Evolutionary conservation across 1,140 invertebrate species (phyloP), one percentile per base, ranked within the genome.

Genomic region (Orchesella cincta): DNA sequence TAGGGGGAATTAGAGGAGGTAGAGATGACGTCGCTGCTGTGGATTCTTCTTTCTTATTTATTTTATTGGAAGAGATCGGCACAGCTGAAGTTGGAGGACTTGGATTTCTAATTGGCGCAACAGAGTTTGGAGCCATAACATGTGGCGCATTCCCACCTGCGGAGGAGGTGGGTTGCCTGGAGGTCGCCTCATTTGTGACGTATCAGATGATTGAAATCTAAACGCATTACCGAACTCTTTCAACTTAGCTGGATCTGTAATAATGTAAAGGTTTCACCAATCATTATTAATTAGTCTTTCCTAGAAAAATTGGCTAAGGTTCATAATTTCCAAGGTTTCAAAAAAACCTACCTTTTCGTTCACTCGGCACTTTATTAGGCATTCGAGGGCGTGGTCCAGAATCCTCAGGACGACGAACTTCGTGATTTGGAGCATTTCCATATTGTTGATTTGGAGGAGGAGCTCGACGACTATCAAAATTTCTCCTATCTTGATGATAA

Each of bases 201-300:
- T 82, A 1, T 78, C 75, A 23, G 79, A 23, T n/a, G 23, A 23
- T 39, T 78, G 75, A 29, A 90, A 81, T 83, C 89, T 88, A 79
- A 90, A 90, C 74, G 89, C 88, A n/a, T 86, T 83, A 26, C 86
- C 84, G 80, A 90, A 90, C 57, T 89, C 88, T 81, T 89, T 88
- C 16, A 90, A 76, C 51, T 90, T 88, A 28, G 86, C 84, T 52
- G 88, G 84, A 64, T 88, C 85, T 36, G 88, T 88, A 76, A 14
- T 83, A 83, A 75, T 79, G 74, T 31, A 84, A 54, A 76, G 29
- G 16, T 16, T 14, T 28, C 34, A 18, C 8, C 2, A 12, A 29
- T 12, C 67, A 12, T 20, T 8, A 71, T 33, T 71, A 28, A 2
- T 71, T 71, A 71, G 23, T 71, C 23, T 18, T 18, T n/a, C n/a